Base-by-base conservation (phyloP, 2,888 invertebrate species). In the Muschampia plurimacula region DNA sequence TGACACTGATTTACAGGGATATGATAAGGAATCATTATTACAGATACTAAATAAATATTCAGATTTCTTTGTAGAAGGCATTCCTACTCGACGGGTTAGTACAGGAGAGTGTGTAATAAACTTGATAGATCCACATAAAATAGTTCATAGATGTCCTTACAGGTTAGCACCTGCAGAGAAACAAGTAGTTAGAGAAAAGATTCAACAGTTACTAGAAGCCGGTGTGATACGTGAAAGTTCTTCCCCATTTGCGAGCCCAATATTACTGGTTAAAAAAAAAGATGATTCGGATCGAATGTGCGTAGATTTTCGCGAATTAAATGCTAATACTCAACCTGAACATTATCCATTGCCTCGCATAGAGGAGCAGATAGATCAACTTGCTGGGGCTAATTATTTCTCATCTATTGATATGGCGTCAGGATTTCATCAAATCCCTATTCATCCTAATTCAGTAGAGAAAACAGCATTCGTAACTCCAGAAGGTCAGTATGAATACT, bases 171-270 rank as follows among this genome's bases (percentile, higher is more conserved):
- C 8, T 0, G 12, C 12, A 4, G 39, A 66, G 12, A 71, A 74
- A n/a, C 74, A 78, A 46, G 59, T 66, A 32, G 15, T 71, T n/a
- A 74, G 39, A 71, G 77, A 71, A 44, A 4, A 66, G 13, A 22
- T 59, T 5, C 64, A 76, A 7, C 9, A 70, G 1, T 67, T 82
- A 0, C 13, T 79, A 6, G 75, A 77, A 13, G 77, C 80, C 1
- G 77, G 76, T 0, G 69, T 83, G 1, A 81, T 81, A 63, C 74
- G 77, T 1, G 77, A 78, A 66, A 80, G 80, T 22, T 64, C 76
- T 0, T 81, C 82, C 0, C 76, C 80, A 0, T 83, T 80, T 67
- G 80, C 82, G 0, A 82, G 83, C 57, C 82, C 82, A 15, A 69
- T 77, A 70, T 57, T 78, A 2, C 67, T 77, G 28, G 80, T 79